Evolutionary conservation across 2,888 invertebrate species (phyloP).

Genomic region (Gibbula magus): DNA sequence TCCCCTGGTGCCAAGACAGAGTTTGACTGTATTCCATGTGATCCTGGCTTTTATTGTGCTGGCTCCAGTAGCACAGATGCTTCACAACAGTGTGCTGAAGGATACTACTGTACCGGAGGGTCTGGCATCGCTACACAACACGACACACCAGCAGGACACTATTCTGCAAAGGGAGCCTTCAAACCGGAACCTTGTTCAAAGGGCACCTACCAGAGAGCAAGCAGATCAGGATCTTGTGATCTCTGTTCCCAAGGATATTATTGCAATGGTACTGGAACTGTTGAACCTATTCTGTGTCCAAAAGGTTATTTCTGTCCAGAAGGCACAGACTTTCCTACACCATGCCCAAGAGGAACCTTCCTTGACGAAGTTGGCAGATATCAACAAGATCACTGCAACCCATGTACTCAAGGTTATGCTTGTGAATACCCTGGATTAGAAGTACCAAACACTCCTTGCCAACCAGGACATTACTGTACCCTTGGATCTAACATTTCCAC

Average conservation of each 20-base stretch:
- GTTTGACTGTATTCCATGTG: constrained; percentile 72
- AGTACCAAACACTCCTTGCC: constrained; percentile 57
- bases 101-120: constrained; percentile 73
- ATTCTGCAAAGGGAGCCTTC: constrained; percentile 67
- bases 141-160: constrained; percentile 67
- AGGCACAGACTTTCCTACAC: constrained; percentile 65
- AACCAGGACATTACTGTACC: constrained; percentile 68
- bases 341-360: constrained; percentile 69
- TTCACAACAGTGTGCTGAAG: constrained; percentile 66
- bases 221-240: constrained; percentile 56
- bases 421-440: constrained; percentile 67
- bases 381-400: constrained; percentile 60
- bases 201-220: constrained; percentile 67
- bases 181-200: constrained; percentile 70
- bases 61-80: constrained; percentile 67
- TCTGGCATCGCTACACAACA: constrained; percentile 66
- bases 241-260: constrained; percentile 71
- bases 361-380: constrained; percentile 58
- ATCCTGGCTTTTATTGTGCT: constrained; percentile 72
- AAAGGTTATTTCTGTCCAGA: constrained; percentile 69
- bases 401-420: constrained; percentile 65
- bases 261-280: constrained; percentile 67
- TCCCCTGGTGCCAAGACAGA: constrained; percentile 68
- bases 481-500: constrained; percentile 55
- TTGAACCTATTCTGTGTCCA: constrained; percentile 65